Evolutionary conservation across 2,797 vertebrate species (phyloP).

Genomic region (Natrix natrix): DNA sequence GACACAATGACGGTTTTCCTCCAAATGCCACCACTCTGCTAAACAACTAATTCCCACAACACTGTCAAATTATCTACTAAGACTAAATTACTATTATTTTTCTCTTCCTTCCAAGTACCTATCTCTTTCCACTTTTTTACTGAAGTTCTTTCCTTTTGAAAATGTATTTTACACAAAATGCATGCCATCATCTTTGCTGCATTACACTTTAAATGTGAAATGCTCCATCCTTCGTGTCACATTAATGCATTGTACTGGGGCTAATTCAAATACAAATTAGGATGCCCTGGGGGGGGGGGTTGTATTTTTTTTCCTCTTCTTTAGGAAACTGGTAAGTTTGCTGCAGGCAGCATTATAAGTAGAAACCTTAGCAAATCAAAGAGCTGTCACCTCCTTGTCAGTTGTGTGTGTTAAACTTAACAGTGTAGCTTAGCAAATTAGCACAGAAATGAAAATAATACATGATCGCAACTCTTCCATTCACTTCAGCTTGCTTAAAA

Average conservation of each 20-base stretch:
- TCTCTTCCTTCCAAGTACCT: no score
- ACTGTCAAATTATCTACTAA: no score
- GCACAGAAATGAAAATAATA: slow-evolving; percentile 14
- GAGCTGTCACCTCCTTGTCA: slow-evolving; percentile 14
- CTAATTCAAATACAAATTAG: slow-evolving; percentile 19
- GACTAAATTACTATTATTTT: no score
- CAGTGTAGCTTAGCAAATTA: slow-evolving; percentile 36
- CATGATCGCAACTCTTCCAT: background rate
- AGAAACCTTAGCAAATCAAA: slow-evolving; percentile 53
- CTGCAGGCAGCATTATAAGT: slow-evolving; percentile 25
- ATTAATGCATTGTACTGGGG: background rate
- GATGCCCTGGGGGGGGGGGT: background rate
- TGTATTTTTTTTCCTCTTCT: background rate
- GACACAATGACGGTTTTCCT: no score
- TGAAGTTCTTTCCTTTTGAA: slow-evolving; percentile 5
- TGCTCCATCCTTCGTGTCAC: background rate
- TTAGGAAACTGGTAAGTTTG: slow-evolving; percentile 14
- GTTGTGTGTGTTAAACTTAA: slow-evolving; percentile 35
- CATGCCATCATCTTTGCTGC: background rate
- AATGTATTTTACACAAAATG: background rate
- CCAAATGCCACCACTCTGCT: no score
- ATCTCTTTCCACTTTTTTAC: background rate
- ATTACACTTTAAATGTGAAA: slow-evolving; percentile 16
- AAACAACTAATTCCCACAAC: no score
- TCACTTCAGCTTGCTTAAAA: background rate